Conservation (phyloP, 2,797 vertebrate species). For the Lutjanus campechanus region DNA sequence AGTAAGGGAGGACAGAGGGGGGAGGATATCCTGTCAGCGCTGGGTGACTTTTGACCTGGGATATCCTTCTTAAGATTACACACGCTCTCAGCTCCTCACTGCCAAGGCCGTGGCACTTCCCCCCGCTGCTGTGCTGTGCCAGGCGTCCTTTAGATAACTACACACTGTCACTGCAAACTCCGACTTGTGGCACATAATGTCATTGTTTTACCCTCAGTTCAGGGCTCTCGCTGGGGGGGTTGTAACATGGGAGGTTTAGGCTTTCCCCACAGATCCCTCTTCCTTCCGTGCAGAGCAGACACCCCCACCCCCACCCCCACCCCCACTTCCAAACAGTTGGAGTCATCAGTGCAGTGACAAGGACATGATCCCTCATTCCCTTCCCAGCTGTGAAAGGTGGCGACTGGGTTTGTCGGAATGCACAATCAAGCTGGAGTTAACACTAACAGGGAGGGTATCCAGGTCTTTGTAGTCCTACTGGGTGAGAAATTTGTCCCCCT, state of each 20-base stretch:
- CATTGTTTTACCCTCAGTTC: constrained; percentile 33
- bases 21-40: constrained; percentile 81
- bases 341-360: constrained; percentile 21
- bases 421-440: not conserved
- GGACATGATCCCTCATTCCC: constrained; percentile 5
- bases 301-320: too few relatives aligned
- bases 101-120: constrained; percentile 66
- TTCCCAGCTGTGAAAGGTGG: not conserved
- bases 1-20: constrained; percentile 32
- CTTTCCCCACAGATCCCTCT: constrained; percentile 24
- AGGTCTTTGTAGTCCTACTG: not conserved
- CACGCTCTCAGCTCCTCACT: constrained; percentile 20
- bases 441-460: not conserved
- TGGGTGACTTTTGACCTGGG: constrained; percentile 72
- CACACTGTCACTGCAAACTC: constrained; percentile 5
- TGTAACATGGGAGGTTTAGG: constrained; percentile 23
- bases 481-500: too few relatives aligned
- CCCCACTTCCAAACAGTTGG: not conserved
- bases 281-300: constrained; percentile 22
- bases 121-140: constrained; percentile 29
- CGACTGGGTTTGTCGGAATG: constrained; percentile 17
- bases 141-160: constrained; percentile 47
- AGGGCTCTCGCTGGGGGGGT: not conserved
- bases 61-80: constrained; percentile 80
- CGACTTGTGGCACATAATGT: constrained; percentile 13